phyloP scores from a whole-genome alignment of 2,113 vertebrate species.

The Spea bombifrons region DNA sequence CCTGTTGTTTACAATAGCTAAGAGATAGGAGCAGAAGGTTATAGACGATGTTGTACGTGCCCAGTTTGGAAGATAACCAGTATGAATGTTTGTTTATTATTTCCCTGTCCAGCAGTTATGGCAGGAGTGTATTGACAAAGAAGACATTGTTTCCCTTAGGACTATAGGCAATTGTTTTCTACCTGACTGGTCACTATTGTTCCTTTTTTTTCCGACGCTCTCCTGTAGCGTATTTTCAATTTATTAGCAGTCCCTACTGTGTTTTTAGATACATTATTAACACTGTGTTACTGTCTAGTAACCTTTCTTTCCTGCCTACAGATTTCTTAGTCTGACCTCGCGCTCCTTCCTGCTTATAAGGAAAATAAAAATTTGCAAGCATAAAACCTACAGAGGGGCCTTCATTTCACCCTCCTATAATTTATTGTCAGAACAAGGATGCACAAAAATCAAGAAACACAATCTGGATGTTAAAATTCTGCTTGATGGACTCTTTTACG shows the following conservation, averaged over 20 bases:
- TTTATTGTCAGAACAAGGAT: slow-evolving; percentile 50
- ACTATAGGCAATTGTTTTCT: slow-evolving; percentile 42
- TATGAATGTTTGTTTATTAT: slow-evolving; percentile 19
- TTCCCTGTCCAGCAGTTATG: slow-evolving; percentile 26
- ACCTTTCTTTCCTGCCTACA: slow-evolving; percentile 49
- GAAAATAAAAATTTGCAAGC: slow-evolving; percentile 51
- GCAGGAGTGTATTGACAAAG: slow-evolving; percentile 35
- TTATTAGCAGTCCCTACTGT: slow-evolving; percentile 42
- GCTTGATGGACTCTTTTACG: slow-evolving; percentile 21
- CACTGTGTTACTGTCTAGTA: slow-evolving; percentile 48
- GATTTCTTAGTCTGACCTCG: slow-evolving; percentile 56
- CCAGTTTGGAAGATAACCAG: slow-evolving; percentile 14
- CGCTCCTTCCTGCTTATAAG: slow-evolving; percentile 48
- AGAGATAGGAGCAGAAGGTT: slow-evolving; percentile 13
- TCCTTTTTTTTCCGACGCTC: slow-evolving; percentile 7
- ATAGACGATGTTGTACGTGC: slow-evolving; percentile 13
- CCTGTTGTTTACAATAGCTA: neutral
- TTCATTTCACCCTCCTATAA: slow-evolving; percentile 41
- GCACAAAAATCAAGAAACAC: slow-evolving; percentile 42
- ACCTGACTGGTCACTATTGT: slow-evolving; percentile 41
- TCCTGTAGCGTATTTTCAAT: slow-evolving; percentile 49
- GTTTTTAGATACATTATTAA: slow-evolving; percentile 59
- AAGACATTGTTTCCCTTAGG: slow-evolving; percentile 28
- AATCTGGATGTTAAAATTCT: slow-evolving; percentile 42
- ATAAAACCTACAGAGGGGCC: slow-evolving; percentile 39